Base-by-base conservation (phyloP, 2,888 invertebrate genomes). In the Drosophila kanekoi region DNA sequence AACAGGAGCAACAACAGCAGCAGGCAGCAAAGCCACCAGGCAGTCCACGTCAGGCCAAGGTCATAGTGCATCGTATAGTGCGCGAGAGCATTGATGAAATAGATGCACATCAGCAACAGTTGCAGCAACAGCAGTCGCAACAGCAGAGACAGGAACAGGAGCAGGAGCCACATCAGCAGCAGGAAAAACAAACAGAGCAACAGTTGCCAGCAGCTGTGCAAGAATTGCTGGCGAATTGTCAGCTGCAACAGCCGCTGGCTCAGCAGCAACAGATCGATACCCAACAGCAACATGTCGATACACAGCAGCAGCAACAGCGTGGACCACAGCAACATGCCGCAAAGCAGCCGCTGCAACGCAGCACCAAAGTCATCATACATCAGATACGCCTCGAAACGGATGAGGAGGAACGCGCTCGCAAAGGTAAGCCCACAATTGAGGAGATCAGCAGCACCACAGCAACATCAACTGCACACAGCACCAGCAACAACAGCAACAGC, bases 11-110 rank as follows among this genome's bases (percentile, higher is more conserved):
- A 54, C 63, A 37, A 44, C 49, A 61, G n/a, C 33, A 33, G 9
- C 44, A 32, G 35, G 0, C 45, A 4, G 16, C 23, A 8, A 87
- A 77, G 18, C 51, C 82, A 4, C 81, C 83, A 10, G 88, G 74
- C 3, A 88, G 86, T 61, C 81, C 85, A 4, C 63, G 76, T 0
- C 80, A 86, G 57, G 79, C 76, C 16, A 91, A 83, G 72, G 89
- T 91, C 49, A 91, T 91, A 64, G 80, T 90, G 33, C 91, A 90
- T 63, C 82, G 86, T 43, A 67, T 83, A 41, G 72, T 89, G 4
- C 57, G 66, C 8, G 77, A 48, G 10, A 23, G 1, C n/a, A 8
- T 56, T 13, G 44, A 59, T 1, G 33, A 23, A 20, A 6, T 20
- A 32, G 58, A 59, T 4, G 58, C 35, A 23, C 23, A 11, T 6